A percentile compares a stretch with the other conserved stretches of the same genome.
phyloP scores from a whole-genome alignment of 2,113 vertebrate species.

The Ciconia stormi region DNA sequence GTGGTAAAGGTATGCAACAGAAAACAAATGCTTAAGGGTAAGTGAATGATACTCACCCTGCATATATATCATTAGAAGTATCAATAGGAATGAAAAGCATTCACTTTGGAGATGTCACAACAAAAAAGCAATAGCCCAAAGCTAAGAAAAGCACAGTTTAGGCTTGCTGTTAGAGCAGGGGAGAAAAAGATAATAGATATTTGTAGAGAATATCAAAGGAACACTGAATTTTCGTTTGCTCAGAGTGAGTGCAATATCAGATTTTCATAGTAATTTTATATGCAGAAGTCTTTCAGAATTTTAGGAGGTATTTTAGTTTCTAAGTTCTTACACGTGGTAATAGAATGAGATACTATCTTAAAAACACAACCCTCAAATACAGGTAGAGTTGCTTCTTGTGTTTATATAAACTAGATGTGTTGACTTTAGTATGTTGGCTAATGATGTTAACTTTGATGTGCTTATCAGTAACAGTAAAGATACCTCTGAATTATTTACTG shows the following conservation, averaged over 20 bases:
- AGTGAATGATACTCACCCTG: background rate
- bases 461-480: background rate
- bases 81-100: slow-evolving; percentile 30
- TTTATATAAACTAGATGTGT: background rate
- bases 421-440: background rate
- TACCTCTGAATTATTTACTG: background rate
- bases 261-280: background rate
- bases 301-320: background rate
- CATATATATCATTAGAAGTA: background rate
- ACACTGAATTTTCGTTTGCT: background rate
- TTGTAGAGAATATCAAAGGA: background rate
- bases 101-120: background rate
- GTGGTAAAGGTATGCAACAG: background rate
- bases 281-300: background rate
- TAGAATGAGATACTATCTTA: background rate
- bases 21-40: background rate
- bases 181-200: background rate
- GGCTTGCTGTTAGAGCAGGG: background rate
- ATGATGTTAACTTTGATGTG: background rate
- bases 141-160: background rate
- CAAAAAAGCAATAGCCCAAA: slow-evolving; percentile 25
- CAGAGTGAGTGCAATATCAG: background rate
- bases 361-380: background rate
- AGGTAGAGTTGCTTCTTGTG: slow-evolving; percentile 14
- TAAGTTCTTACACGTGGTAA: background rate